Evolutionary conservation across 1,140 invertebrate species (phyloP).

Genomic region (Drosophila teissieri): DNA sequence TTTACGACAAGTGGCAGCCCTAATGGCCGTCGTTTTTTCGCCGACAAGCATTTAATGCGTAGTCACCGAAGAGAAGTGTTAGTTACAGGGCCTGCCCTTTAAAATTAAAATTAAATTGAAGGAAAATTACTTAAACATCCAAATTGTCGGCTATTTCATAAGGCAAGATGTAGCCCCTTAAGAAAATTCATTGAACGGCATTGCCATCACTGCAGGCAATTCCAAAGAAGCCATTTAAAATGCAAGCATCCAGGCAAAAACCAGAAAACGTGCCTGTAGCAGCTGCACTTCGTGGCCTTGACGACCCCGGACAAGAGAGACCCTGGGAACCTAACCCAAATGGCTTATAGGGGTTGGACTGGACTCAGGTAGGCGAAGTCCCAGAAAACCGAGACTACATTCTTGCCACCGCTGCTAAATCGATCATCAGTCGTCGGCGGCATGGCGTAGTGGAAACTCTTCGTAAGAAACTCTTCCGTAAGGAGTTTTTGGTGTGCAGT

Average conservation of each 20-base stretch:
- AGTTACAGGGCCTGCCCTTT: not conserved
- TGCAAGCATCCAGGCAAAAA: not conserved
- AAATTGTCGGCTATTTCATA: not conserved
- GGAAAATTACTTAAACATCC: not conserved
- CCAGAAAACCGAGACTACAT: conserved; percentile 23
- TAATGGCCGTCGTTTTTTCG: conserved; percentile 8
- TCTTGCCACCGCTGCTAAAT: not conserved
- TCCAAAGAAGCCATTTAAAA: conserved; percentile 3
- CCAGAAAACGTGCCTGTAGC: conserved; percentile 16
- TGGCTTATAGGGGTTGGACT: conserved; percentile 24
- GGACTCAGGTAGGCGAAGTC: conserved; percentile 15
- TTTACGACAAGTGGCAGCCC: conserved; percentile 2
- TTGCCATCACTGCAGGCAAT: conserved; percentile 19
- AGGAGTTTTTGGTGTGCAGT: conserved; percentile 8
- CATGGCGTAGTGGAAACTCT: conserved; percentile 22
- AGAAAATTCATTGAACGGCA: conserved; percentile 14
- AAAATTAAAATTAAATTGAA: not conserved
- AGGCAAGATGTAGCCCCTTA: not conserved
- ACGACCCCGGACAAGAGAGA: conserved; percentile 1
- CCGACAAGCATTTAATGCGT: conserved; percentile 11
- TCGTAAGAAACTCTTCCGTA: conserved; percentile 1
- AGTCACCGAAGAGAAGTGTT: conserved; percentile 5
- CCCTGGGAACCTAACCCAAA: conserved; percentile 20
- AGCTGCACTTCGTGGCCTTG: conserved; percentile 8
- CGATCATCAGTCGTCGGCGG: conserved; percentile 22